A percentile compares a stretch with the other conserved stretches of the same genome.
Evolutionary conservation across 1,140 invertebrate species (phyloP).

Genomic region (Druon quercuslanigerum): DNA sequence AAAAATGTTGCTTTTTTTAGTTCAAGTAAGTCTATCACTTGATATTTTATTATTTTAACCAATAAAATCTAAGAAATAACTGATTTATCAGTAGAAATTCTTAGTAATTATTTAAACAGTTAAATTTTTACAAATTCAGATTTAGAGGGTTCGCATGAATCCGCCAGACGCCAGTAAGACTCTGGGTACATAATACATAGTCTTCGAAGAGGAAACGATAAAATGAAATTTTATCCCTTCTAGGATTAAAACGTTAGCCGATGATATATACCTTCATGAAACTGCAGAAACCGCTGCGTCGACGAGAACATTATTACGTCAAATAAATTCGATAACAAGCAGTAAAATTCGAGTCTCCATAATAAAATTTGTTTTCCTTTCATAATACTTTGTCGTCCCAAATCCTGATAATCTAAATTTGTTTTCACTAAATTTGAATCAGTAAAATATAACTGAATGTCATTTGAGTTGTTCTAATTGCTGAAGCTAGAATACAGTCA

Average conservation of each 20-base stretch:
- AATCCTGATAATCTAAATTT: not conserved
- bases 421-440: too few relatives aligned
- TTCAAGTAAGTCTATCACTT: too few relatives aligned
- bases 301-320: conserved; percentile 26
- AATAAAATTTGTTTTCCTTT: conserved; percentile 5
- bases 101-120: too few relatives aligned
- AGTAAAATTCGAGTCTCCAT: not conserved
- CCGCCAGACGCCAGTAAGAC: not conserved
- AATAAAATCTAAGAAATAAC: too few relatives aligned
- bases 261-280: conserved; percentile 16
- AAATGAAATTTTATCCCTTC: conserved; percentile 28
- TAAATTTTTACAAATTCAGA: too few relatives aligned
- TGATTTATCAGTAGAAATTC: too few relatives aligned
- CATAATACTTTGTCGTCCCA: not conserved
- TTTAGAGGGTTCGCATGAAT: not conserved
- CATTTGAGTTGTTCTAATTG: too few relatives aligned
- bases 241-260: conserved; percentile 21
- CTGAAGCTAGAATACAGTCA: too few relatives aligned
- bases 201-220: conserved; percentile 14
- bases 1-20: not conserved
- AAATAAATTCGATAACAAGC: conserved; percentile 12
- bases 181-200: not conserved
- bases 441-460: too few relatives aligned
- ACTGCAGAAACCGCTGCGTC: conserved; percentile 22
- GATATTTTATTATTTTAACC: too few relatives aligned